Percentiles rank a stretch among this genome's conserved stretches.
Evolutionary conservation across 2,113 vertebrate genomes (phyloP).

Genomic region (Raja brachyura): DNA sequence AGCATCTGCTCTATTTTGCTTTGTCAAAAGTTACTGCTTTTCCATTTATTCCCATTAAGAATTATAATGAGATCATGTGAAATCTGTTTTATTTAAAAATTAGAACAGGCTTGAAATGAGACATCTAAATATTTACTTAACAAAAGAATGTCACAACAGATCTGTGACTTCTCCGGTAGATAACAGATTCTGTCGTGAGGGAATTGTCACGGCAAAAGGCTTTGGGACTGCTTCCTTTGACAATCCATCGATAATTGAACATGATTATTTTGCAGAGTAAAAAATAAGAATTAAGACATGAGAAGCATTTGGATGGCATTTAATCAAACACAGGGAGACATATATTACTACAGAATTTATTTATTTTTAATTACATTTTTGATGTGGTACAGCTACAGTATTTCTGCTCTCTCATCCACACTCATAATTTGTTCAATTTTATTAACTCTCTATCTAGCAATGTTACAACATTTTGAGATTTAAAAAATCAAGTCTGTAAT

Average conservation of each 20-base stretch:
- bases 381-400: neutral
- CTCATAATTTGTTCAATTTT: neutral
- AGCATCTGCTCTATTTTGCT: too few relatives aligned
- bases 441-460: too few relatives aligned
- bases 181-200: neutral
- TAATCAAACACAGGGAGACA: neutral
- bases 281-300: neutral
- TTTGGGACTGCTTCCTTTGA: neutral
- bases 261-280: neutral
- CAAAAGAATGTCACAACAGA: neutral
- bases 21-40: neutral
- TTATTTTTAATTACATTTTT: neutral
- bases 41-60: neutral
- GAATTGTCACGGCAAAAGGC: neutral
- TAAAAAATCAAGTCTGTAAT: too few relatives aligned
- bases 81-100: neutral
- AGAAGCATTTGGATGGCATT: neutral
- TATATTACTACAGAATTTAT: neutral
- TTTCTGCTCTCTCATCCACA: neutral
- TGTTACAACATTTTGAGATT: too few relatives aligned
- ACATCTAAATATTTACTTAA: conserved; percentile 25
- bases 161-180: neutral
- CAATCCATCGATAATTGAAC: neutral
- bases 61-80: neutral
- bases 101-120: neutral